Percentiles rank a stretch among this genome's conserved stretches.
Conservation (phyloP, 2,888 invertebrate species). For the Epiblema foenella region DNA sequence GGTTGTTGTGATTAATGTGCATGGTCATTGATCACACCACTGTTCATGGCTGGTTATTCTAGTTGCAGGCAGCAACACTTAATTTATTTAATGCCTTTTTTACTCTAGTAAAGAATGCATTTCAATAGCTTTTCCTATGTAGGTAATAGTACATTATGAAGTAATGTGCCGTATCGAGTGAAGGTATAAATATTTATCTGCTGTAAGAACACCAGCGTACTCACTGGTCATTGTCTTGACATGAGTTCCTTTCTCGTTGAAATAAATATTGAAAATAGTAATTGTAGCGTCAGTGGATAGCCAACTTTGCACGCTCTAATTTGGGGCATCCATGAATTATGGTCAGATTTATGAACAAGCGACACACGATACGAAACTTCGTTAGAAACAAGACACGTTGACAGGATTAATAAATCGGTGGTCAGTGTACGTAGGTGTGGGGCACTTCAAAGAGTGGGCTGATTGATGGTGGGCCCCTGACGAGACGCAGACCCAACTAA, state of each 20-base stretch:
- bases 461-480: constrained; percentile 70
- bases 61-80: not conserved
- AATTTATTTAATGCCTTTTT: constrained; percentile 5
- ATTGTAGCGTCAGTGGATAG: not conserved
- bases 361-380: constrained; percentile 60
- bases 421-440: constrained; percentile 62
- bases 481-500: constrained; percentile 62
- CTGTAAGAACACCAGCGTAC: not conserved
- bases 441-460: constrained; percentile 72
- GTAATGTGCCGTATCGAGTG: constrained; percentile 26
- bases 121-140: constrained; percentile 5
- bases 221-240: not conserved
- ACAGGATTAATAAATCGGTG: constrained; percentile 73
- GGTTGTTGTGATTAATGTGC: not conserved
- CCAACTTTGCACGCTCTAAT: not conserved
- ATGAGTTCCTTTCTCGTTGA: not conserved
- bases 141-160: constrained; percentile 12
- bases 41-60: constrained; percentile 15
- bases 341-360: constrained; percentile 46
- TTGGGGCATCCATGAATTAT: not conserved
- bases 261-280: not conserved
- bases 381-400: constrained; percentile 64
- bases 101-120: not conserved
- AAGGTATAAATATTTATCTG: constrained; percentile 13
- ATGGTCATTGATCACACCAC: not conserved